Percentiles rank a stretch among this genome's conserved stretches.
Conservation (phyloP, 2,888 invertebrate genomes). For the Orgyia antiqua region DNA sequence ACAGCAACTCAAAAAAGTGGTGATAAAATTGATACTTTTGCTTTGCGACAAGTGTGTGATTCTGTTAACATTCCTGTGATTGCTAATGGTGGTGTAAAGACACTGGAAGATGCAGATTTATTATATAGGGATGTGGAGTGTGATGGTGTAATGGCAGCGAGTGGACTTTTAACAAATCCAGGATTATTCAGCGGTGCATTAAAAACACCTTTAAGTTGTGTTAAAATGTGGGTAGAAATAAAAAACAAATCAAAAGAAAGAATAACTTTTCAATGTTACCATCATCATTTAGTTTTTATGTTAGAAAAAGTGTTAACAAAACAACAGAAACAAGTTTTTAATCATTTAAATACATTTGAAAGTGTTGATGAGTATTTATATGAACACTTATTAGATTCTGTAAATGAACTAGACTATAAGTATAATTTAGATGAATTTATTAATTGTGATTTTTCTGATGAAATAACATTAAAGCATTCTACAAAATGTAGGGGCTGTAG, state of each 20-base stretch:
- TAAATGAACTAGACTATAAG: slow-evolving; percentile 23
- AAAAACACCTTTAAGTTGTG: slow-evolving; percentile 85
- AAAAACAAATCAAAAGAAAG: slow-evolving; percentile 79
- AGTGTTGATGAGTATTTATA: slow-evolving; percentile 84
- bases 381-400: slow-evolving; percentile 68
- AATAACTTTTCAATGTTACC: slow-evolving; percentile 90
- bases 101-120: slow-evolving; percentile 82
- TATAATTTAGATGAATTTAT: slow-evolving; percentile 47
- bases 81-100: slow-evolving; percentile 94
- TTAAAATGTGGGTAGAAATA: slow-evolving; percentile 89
- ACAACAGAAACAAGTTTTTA: slow-evolving; percentile 86
- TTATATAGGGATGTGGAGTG: slow-evolving; percentile 84
- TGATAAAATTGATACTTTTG: slow-evolving; percentile 83
- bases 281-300: slow-evolving; percentile 98
- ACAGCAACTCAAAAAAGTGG: slow-evolving; percentile 89
- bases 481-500: slow-evolving; percentile 62
- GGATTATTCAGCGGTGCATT: slow-evolving; percentile 87
- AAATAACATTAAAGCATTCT: slow-evolving; percentile 59
- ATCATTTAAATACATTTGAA: slow-evolving; percentile 82
- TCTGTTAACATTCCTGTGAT: slow-evolving; percentile 89
- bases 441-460: slow-evolving; percentile 54
- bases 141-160: slow-evolving; percentile 94
- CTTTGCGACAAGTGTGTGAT: slow-evolving; percentile 84
- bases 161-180: slow-evolving; percentile 94
- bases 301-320: slow-evolving; percentile 88